Evolutionary conservation across 2,113 vertebrate genomes (phyloP).

Genomic region (Cottus gobio): DNA sequence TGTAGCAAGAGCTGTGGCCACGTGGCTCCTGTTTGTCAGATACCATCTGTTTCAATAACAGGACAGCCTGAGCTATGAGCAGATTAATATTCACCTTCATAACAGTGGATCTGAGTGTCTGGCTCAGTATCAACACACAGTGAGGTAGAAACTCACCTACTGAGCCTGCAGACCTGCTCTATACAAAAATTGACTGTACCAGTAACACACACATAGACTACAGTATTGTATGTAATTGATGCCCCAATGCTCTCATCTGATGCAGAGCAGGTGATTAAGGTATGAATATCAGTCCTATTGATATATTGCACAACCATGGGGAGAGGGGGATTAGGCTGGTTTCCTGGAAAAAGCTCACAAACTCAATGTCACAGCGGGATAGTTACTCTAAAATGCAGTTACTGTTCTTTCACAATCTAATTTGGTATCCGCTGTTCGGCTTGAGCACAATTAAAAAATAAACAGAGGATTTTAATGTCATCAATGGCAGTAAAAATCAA

Average conservation of each 20-base stretch:
- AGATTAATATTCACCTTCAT: conserved; percentile 75
- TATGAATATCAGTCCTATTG: conserved; percentile 18
- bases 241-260: conserved; percentile 12
- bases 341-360: conserved; percentile 51
- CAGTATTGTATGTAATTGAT: conserved; percentile 12
- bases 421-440: conserved; percentile 15
- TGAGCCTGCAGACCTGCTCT: conserved; percentile 53
- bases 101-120: conserved; percentile 65
- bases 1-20: conserved; percentile 34
- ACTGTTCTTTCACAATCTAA: conserved; percentile 45
- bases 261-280: conserved; percentile 38
- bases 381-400: conserved; percentile 55
- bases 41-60: conserved; percentile 79
- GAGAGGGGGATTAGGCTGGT: conserved; percentile 18
- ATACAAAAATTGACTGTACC: neutral
- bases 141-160: conserved; percentile 57
- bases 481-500: conserved; percentile 27
- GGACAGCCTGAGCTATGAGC: conserved; percentile 64
- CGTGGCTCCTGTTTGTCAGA: conserved; percentile 62
- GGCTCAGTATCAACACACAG: conserved; percentile 63
- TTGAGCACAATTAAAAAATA: conserved; percentile 17
- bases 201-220: conserved; percentile 2
- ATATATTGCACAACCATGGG: conserved; percentile 15
- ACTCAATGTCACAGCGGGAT: conserved; percentile 24
- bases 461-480: conserved; percentile 50